Base-by-base conservation (phyloP, 2,888 invertebrate genomes). In the Allygus modestus region DNA sequence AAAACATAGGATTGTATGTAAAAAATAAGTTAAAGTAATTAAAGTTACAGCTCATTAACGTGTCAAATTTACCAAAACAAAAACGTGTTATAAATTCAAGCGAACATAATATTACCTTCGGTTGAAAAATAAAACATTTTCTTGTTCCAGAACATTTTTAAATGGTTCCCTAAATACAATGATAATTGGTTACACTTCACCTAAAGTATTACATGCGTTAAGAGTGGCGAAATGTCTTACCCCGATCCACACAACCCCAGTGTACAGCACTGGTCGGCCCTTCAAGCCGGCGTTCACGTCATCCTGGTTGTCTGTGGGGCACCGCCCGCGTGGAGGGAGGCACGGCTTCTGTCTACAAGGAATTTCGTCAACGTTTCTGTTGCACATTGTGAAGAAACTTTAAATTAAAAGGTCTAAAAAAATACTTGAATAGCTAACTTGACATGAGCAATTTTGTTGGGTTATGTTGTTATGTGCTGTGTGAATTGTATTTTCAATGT, bases 391-490 rank as follows among this genome's bases (percentile, higher is more conserved):
- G 20, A 20, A 4, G 4, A 37, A 71, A 41, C 37, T 41, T 41
- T 20, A 71, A 37, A 71, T 31, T 20, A 37, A 41, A 71, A 71
- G 31, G 15, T 41, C 37, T n/a, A 37, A 41, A 71, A 41, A 71
- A 7, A 54, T 15, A 20, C 41, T 37, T 41, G 37, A 37, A 37
- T 20, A 71, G 26, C 26, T 17, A 41, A 15, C 71, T 41, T 71
- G 71, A 71, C 71, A 37, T 71, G 71, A 15, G n/a, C 41, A 37
- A 71, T 71, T 71, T 69, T 37, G 41, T 71, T 37, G 26, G 71
- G 71, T 71, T 71, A 71, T 71, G 71, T 71, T 71, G 71, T n/a
- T 71, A 20, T 71, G 71, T 41, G 20, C 17, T 69, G 33, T 69
- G 69, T 28, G 17, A 23, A 23, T 65, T 65, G 5, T 58, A 31